Evolutionary conservation across 2,113 vertebrate genomes (phyloP).

Genomic region (Lagopus leucura): DNA sequence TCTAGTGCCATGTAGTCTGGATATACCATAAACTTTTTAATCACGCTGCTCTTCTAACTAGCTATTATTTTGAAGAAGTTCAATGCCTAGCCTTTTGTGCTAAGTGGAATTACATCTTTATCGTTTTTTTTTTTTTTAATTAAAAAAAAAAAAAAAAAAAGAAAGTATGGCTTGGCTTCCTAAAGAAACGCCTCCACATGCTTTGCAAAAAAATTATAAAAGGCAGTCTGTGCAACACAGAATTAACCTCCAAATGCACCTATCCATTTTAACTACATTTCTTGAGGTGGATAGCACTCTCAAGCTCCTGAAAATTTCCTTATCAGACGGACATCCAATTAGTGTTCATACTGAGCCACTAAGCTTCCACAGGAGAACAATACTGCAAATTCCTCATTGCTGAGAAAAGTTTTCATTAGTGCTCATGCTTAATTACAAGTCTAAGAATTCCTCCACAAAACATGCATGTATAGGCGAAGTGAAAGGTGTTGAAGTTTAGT

Average conservation of each 20-base stretch:
- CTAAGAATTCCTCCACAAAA: background rate
- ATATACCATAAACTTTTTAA: background rate
- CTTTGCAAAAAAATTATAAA: background rate
- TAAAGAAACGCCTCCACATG: background rate
- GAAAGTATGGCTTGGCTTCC: background rate
- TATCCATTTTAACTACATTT: background rate
- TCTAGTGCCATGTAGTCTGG: background rate
- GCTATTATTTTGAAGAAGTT: background rate
- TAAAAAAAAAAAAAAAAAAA: background rate
- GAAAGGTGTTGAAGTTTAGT: background rate
- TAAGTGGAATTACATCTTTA: background rate
- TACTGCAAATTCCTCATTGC: background rate
- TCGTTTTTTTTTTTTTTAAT: background rate
- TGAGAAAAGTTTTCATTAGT: background rate
- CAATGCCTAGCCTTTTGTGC: background rate
- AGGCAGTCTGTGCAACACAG: background rate
- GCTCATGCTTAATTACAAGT: background rate
- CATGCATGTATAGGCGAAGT: background rate
- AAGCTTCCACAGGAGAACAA: conserved; percentile 7
- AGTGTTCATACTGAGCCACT: background rate
- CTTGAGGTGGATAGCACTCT: background rate
- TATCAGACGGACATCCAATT: background rate
- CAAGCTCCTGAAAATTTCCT: background rate
- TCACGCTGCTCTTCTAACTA: background rate
- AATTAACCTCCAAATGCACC: background rate